These are phyloP conservation scores for Nysson spinosus DNA, from an alignment of 2,888 invertebrate species.

Conservation along the genomic window DNA sequence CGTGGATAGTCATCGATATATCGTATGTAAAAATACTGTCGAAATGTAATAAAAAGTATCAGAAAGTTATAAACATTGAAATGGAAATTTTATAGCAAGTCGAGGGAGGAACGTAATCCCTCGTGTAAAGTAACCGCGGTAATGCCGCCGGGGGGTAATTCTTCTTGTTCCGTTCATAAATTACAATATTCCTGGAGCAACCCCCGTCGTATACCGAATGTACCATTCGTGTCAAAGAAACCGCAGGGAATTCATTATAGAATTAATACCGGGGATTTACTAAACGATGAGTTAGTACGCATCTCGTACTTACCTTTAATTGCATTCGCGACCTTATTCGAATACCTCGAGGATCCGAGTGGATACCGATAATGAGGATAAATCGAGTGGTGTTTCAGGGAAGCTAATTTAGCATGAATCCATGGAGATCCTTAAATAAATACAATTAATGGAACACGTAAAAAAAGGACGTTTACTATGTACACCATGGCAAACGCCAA, in stretches of 20 bases:
- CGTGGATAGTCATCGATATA: too few relatives aligned
- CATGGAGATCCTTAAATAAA: too few relatives aligned
- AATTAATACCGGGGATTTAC: constrained; percentile 59
- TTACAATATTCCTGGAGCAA: constrained; percentile 40
- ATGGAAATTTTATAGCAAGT: not conserved
- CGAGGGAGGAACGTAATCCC: constrained; percentile 25
- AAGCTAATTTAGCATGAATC: not conserved
- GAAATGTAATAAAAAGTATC: not conserved
- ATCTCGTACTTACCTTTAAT: constrained; percentile 39
- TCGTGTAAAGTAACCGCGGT: constrained; percentile 29
- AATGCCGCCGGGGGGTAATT: constrained; percentile 7
- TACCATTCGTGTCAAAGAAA: constrained; percentile 24
- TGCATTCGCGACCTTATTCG: constrained; percentile 18
- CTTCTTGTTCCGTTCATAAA: constrained; percentile 49
- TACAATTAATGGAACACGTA: too few relatives aligned
- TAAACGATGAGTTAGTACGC: constrained; percentile 57
- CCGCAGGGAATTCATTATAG: constrained; percentile 55
- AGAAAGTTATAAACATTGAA: constrained; percentile 2
- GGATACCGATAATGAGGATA: constrained; percentile 20
- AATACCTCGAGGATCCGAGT: not conserved
- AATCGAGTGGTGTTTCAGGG: constrained; percentile 7
- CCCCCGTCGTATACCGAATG: constrained; percentile 15
- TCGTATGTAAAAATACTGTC: not conserved
- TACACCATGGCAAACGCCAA: not conserved
- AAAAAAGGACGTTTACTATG: too few relatives aligned